Base-by-base conservation (phyloP, 1,140 invertebrate genomes). In the Venturia canescens region DNA sequence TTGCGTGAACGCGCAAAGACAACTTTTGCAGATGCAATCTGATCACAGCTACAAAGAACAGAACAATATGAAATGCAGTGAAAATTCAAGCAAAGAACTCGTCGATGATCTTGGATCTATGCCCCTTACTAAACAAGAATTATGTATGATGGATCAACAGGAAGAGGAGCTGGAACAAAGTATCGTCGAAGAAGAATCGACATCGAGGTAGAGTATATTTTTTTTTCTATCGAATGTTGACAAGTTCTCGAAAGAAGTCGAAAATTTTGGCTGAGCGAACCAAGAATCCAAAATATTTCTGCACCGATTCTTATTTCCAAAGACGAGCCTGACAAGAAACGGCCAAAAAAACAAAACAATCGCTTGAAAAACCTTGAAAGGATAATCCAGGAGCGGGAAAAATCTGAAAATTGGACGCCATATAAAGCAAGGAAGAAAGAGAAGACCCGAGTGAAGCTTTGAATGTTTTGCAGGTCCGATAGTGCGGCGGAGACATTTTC, bases 1-100 rank as follows among this genome's bases (percentile, higher is more conserved):
- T 80, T 94, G 93, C 86, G 57, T 93, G 23, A 92, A 93, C 77
- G 93, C 94, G 5, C 93, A 95, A 81, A 87, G 87, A 26, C 92
- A 91, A 77, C 87, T 95, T 23, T 18, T 90, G 15, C 83, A 86
- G 34, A 84, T 91, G 69, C 87, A 91, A 74, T 72, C 72, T 27
- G 53, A 85, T 53, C 66, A 86, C 4, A 69, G 84, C 50, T 15
- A 34, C 31, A 72, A 34, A 34, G 69, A 74, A 50, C 27, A 70
- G n/a, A 71, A 31, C 6, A 3, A 69, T 11, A 16, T 18, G 77
- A 44, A 50, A 48, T 26, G 15, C 18, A 23, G 7, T 34, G 23
- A 38, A 50, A 79, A 71, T 4, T 34, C 38, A 13, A 63, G 48
- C 48, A 38, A 72, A 72, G 57, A 57, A 29, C 18, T n/a, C 4